Evolutionary conservation across 2,888 invertebrate species (phyloP).

Genomic region (Plagodis pulveraria): DNA sequence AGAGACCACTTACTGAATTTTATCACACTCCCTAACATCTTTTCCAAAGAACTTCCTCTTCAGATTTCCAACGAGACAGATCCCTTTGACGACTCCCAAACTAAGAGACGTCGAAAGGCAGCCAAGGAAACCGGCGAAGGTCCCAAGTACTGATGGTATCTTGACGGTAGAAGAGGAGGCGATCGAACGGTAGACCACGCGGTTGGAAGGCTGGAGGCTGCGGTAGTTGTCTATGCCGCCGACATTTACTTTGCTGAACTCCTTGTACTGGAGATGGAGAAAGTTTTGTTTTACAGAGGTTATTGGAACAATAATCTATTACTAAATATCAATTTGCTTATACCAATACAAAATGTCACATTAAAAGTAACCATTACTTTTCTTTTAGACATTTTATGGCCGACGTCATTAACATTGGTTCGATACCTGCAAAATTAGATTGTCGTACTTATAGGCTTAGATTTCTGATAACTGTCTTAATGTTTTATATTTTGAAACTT

Average conservation of each 20-base stretch:
- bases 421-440: too few relatives aligned
- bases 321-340: too few relatives aligned
- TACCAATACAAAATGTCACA: too few relatives aligned
- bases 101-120: conserved; percentile 53
- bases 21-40: conserved; percentile 12
- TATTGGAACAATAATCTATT: too few relatives aligned
- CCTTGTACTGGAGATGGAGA: conserved; percentile 59
- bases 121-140: conserved; percentile 51
- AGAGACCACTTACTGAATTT: conserved; percentile 7
- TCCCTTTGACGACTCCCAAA: conserved; percentile 50
- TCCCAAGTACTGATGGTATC: conserved; percentile 50
- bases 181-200: conserved; percentile 68
- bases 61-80: conserved; percentile 56
- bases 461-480: too few relatives aligned
- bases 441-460: too few relatives aligned
- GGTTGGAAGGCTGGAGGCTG: conserved; percentile 65
- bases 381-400: too few relatives aligned
- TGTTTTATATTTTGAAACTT: too few relatives aligned
- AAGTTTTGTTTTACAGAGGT: neutral
- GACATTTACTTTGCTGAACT: conserved; percentile 63
- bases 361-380: too few relatives aligned
- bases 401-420: too few relatives aligned
- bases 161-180: conserved; percentile 57
- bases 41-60: conserved; percentile 58
- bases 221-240: conserved; percentile 76